Base-by-base conservation (phyloP, 2,113 vertebrate genomes). In the Corvus moneduloides region DNA sequence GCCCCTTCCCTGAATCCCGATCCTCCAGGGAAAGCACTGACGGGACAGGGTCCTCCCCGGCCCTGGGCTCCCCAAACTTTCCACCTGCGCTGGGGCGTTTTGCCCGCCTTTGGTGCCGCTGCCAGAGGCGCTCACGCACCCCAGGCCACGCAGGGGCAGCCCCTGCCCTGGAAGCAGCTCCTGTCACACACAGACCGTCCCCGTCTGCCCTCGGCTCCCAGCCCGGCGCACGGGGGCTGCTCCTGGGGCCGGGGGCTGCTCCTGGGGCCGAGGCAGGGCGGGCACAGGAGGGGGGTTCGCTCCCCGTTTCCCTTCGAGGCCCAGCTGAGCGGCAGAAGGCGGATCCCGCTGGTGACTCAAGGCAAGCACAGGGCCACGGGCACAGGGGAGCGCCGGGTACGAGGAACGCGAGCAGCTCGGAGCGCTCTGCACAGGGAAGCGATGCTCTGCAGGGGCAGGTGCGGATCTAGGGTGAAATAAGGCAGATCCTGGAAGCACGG, bases 1-100 rank as follows among this genome's bases (percentile, higher is more conserved):
- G 37, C 10, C 30, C 32, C 20, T 27, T 71, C 48, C n/a, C 71
- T 24, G 37, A 62, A 43, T 1, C 24, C 11, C 4, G 13, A 63
- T 4, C 14, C n/a, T 16, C 32, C 32, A 24, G 8, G 24, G 23
- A 37, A 32, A 58, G 19, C 8, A 24, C 41, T 7, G 43, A 5
- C 0, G 0, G 51, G 22, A 44, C 30, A n/a, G 15, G 22, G 10
- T 54, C 17, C 24, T 8, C n/a, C 13, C 16, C 2, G 2, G 81
- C 44, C 5, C 46, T 5, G 30, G 13, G 4, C 30, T 28, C 24
- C 27, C 20, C 30, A 9, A n/a, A 27, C 8, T 14, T 16, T 48
- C 39, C 7, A 4, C 33, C 39, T 4, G 16, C 1, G 0, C 62
- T 17, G 76, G 14, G 52, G 26, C n/a, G 3, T 26, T 76, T 3